Conservation (phyloP, 2,888 invertebrate genomes). For the Cataglyphis livida region DNA sequence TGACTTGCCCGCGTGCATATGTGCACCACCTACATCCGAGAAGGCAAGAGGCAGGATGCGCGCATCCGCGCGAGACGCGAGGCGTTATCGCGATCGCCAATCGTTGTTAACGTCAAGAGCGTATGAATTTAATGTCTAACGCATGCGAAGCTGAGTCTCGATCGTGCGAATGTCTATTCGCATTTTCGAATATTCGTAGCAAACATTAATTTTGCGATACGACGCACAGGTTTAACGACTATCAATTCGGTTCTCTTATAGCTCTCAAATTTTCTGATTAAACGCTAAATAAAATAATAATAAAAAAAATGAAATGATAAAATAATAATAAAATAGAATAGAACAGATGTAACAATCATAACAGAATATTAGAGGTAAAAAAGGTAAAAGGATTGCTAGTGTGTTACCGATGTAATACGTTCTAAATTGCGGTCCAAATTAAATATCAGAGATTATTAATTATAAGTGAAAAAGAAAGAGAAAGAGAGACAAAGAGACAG, state of each 20-base stretch:
- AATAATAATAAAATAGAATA: background rate
- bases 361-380: background rate
- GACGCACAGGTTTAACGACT: background rate
- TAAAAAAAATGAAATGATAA: background rate
- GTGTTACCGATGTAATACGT: background rate
- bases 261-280: background rate
- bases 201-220: background rate
- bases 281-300: background rate
- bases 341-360: background rate
- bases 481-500: background rate
- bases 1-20: background rate
- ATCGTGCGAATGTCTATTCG: background rate
- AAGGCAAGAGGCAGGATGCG: background rate
- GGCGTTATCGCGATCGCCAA: constrained; percentile 19
- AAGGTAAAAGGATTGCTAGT: background rate
- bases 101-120: constrained; percentile 8
- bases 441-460: constrained; percentile 33
- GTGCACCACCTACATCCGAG: background rate
- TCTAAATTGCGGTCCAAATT: background rate
- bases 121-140: background rate
- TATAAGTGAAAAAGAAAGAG: background rate
- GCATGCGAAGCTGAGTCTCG: constrained; percentile 11
- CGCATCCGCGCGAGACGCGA: constrained; percentile 9
- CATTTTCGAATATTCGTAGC: background rate
- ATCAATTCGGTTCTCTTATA: background rate